phyloP scores from a whole-genome alignment of 2,888 invertebrate species.

The Penaeus monodon region DNA sequence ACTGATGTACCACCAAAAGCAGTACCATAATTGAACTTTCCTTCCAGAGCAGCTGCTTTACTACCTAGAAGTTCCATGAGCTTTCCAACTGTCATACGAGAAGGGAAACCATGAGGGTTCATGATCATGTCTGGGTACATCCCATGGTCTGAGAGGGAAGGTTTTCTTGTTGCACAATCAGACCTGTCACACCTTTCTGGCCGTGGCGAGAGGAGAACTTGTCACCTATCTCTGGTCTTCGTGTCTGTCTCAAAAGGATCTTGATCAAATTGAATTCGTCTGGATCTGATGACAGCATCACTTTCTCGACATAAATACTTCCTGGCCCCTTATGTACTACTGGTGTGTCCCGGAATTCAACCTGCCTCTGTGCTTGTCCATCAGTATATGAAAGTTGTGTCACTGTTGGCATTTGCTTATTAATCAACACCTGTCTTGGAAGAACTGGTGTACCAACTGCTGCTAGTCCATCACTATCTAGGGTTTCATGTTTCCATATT shows the following conservation, averaged over 20 bases:
- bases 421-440: conserved; percentile 80
- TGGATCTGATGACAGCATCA: conserved; percentile 93
- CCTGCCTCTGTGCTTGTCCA: conserved; percentile 66
- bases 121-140: conserved; percentile 94
- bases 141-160: conserved; percentile 90
- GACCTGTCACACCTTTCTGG: conserved; percentile 93
- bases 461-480: conserved; percentile 95
- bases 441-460: conserved; percentile 79
- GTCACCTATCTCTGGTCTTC: conserved; percentile 96
- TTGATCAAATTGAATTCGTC: conserved; percentile 95
- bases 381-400: conserved; percentile 70
- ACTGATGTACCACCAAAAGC: conserved; percentile 97
- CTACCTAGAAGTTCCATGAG: conserved; percentile 94
- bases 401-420: conserved; percentile 91
- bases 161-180: conserved; percentile 97
- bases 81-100: conserved; percentile 99
- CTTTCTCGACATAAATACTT: conserved; percentile 86
- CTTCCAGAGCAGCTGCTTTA: conserved; percentile 92
- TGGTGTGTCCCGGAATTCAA: conserved; percentile 76
- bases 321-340: conserved; percentile 69
- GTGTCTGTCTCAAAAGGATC: conserved; percentile 89
- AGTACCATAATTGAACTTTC: conserved; percentile 93
- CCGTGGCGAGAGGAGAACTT: conserved; percentile 99
- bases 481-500: conserved; percentile 85
- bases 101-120: conserved; percentile 99